Base-by-base conservation (phyloP, 2,888 invertebrate species). In the Eupithecia abbreviata region DNA sequence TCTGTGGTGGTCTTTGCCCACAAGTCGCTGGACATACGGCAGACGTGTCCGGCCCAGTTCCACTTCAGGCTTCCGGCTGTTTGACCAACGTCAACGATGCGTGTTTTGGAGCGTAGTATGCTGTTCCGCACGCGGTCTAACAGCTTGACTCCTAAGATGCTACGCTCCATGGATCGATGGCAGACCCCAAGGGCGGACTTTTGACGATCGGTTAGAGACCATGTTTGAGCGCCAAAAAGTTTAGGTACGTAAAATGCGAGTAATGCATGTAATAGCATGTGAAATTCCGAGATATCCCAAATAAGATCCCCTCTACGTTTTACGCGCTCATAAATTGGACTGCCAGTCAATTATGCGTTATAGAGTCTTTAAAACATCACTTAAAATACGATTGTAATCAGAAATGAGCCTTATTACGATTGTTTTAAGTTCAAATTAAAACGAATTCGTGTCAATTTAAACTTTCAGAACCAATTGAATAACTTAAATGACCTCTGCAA, bases 271-370 rank as follows among this genome's bases (percentile, higher is more conserved):
- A n/a, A n/a, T 42, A n/a, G 43, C 67, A 68, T 68, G 45, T 43
- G 3, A 41, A 72, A 66, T 67, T 73, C 51, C 66, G 49, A 30
- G 18, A 47, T 62, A 65, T 73, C 71, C 75, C 76, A 79, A 81
- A 77, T 77, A 77, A 66, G 81, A 74, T 75, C 79, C 80, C 80
- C 78, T 75, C 79, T 72, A 49, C 76, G 80, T 82, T 85, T 88
- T 87, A 88, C 88, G 86, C 81, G 84, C 85, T 85, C 89, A 90
- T 90, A 91, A 92, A 92, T 92, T 90, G 89, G 83, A 81, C 77
- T 82, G 86, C 87, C 90, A 91, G 90, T 93, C 90, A 92, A 92
- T 93, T 90, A 90, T 86, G 87, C 89, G 90, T 87, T 88, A 85
- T 86, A 87, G 41, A 66, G 71, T 51, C 13, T 15, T 43, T 68